A percentile compares a stretch with the other conserved stretches of the same genome.
Evolutionary conservation across 2,113 vertebrate genomes (phyloP).

Genomic region (Gopherus evgoodei): DNA sequence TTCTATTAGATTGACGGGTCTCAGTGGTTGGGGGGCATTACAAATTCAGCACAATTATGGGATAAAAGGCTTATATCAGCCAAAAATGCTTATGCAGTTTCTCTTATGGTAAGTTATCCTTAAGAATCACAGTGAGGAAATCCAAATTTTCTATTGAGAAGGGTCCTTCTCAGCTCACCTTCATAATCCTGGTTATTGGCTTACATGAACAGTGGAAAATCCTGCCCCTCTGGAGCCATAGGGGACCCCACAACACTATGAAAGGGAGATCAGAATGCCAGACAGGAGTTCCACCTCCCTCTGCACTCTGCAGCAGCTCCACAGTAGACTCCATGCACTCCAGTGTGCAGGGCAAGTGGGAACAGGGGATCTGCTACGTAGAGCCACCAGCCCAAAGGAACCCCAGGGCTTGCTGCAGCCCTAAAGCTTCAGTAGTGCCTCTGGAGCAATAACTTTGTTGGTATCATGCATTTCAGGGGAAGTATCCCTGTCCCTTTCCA

Average conservation of each 20-base stretch:
- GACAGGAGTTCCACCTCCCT: neutral
- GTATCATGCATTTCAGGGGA: neutral
- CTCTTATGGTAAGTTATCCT: neutral
- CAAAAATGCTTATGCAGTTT: neutral
- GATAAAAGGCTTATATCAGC: neutral
- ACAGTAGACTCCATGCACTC: neutral
- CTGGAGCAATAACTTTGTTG: neutral
- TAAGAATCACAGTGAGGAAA: neutral
- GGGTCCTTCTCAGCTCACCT: neutral
- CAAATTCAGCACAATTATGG: neutral
- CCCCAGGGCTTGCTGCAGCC: neutral
- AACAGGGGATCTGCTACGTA: neutral
- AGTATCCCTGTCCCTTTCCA: neutral
- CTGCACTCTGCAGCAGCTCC: neutral
- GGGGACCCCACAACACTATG: neutral
- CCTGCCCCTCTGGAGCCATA: neutral
- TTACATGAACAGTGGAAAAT: neutral
- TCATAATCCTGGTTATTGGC: neutral
- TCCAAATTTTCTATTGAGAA: neutral
- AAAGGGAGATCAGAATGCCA: neutral
- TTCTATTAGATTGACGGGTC: conserved; percentile 10
- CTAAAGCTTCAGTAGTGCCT: neutral
- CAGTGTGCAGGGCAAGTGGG: neutral
- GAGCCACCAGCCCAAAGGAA: neutral
- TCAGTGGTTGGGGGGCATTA: neutral